Conservation (phyloP, 1,140 invertebrate genomes). For the Aphidius gifuensis region DNA sequence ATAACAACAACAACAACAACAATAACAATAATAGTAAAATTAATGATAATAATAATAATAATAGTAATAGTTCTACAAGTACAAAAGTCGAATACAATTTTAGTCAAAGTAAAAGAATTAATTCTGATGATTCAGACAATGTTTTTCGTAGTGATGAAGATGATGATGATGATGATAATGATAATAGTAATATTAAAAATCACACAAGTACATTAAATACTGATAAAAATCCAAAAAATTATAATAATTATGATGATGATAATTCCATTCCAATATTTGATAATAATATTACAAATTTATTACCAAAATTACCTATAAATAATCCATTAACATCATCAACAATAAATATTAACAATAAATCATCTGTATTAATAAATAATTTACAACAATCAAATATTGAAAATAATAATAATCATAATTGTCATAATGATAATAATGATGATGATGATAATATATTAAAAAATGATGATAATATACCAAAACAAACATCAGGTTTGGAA, state of each 20-base stretch:
- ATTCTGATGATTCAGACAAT: constrained; percentile 31
- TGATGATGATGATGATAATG: not conserved
- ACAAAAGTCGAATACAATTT: constrained; percentile 31
- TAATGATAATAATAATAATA: constrained; percentile 24
- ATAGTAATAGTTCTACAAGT: constrained; percentile 21
- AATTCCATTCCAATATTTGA: no score
- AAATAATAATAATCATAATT: not conserved
- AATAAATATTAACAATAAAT: no score
- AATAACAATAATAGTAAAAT: not conserved
- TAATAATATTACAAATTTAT: no score
- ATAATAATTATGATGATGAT: no score
- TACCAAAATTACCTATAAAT: no score
- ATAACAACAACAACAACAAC: constrained; percentile 10
- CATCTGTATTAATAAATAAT: no score
- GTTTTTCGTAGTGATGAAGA: constrained; percentile 24
- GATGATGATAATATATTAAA: no score
- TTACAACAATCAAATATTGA: no score
- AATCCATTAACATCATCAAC: no score
- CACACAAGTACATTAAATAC: no score
- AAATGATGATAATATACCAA: constrained; percentile 21
- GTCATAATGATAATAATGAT: not conserved
- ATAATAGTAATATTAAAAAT: no score
- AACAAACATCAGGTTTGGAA: constrained; percentile 35
- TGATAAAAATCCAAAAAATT: no score
- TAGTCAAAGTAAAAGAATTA: constrained; percentile 26